A percentile compares a stretch with the other conserved stretches of the same genome.
These are phyloP conservation scores for Plutomurus gul DNA, from an alignment of 1,140 invertebrate species.

Conservation along the genomic window DNA sequence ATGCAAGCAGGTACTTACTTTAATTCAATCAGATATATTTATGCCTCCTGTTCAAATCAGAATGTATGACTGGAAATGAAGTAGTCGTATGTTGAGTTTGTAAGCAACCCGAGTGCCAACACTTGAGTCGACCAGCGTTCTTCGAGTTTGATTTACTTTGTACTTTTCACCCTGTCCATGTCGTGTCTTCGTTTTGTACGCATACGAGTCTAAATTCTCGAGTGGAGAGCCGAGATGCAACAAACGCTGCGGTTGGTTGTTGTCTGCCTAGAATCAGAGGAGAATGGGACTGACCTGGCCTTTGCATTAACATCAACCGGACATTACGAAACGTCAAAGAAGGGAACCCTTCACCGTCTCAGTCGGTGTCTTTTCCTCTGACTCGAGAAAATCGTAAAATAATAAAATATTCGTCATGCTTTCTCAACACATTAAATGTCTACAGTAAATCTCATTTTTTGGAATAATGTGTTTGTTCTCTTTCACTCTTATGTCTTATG, in stretches of 20 bases:
- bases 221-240: conserved; percentile 14
- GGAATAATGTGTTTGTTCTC: too few relatives aligned
- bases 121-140: conserved; percentile 10
- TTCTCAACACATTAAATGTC: background rate
- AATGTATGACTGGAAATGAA: background rate
- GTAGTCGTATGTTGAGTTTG: conserved; percentile 26
- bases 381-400: background rate
- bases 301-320: background rate
- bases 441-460: background rate
- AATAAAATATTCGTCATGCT: conserved; percentile 30
- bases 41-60: background rate
- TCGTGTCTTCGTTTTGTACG: conserved; percentile 11
- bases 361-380: background rate
- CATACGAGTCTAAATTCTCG: background rate
- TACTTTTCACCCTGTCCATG: conserved; percentile 11
- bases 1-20: background rate
- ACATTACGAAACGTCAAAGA: background rate
- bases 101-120: conserved; percentile 21
- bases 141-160: conserved; percentile 12
- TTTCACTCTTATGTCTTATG: too few relatives aligned
- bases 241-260: conserved; percentile 14
- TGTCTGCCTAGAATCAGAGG: background rate
- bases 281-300: background rate
- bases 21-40: background rate
- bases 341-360: background rate